These are phyloP conservation scores for Liasis olivaceus DNA, from an alignment of 2,797 vertebrate genomes.

Conservation along the genomic window DNA sequence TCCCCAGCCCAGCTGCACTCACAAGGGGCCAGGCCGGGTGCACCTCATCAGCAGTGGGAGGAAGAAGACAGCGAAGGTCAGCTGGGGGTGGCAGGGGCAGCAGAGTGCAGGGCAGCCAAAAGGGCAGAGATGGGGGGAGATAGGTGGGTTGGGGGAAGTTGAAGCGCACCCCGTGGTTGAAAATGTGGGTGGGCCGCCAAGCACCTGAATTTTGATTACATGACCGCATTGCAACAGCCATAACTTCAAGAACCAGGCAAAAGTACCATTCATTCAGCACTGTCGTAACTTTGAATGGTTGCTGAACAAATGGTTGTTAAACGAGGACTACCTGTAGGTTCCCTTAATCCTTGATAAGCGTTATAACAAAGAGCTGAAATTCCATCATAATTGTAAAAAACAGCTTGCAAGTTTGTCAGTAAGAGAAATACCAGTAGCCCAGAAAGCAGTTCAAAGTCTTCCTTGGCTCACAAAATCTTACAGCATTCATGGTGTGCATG, in stretches of 20 bases:
- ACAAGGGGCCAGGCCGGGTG: no score
- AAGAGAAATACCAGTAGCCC: neutral
- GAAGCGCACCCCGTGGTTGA: no score
- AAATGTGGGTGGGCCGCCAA: neutral
- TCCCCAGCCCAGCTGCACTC: no score
- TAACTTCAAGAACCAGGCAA: neutral
- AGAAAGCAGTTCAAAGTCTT: neutral
- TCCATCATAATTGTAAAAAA: neutral
- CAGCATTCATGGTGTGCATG: neutral
- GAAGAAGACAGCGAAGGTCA: no score
- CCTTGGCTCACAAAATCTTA: neutral
- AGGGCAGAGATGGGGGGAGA: no score
- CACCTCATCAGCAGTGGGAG: no score
- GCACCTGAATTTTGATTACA: neutral
- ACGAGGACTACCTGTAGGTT: neutral
- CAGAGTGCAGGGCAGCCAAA: no score
- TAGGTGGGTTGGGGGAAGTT: no score
- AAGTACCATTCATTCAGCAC: neutral
- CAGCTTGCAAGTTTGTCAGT: neutral
- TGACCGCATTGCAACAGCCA: neutral
- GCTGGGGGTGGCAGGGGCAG: no score
- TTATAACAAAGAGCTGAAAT: neutral
- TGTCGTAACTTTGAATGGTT: neutral
- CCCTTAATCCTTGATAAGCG: neutral
- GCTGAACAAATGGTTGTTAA: neutral